A percentile compares a stretch with the other conserved stretches of the same genome.
phyloP scores from a whole-genome alignment of 2,797 vertebrate species.

The Cryptoprocta ferox region DNA sequence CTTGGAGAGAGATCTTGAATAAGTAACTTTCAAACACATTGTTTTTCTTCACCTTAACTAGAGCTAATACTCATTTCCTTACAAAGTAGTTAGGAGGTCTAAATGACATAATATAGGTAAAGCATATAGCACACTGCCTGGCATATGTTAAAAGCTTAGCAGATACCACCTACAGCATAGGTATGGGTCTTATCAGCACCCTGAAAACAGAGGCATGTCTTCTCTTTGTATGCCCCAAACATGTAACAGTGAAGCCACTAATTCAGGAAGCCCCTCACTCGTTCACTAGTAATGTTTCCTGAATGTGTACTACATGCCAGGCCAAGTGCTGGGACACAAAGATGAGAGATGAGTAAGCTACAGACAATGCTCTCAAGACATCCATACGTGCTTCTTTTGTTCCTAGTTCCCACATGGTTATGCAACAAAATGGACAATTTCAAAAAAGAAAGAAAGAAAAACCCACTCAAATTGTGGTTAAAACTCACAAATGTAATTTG shows the following conservation, averaged over 20 bases:
- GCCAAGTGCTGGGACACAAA: neutral
- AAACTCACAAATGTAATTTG: constrained; percentile 39
- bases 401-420: neutral
- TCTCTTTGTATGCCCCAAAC: neutral
- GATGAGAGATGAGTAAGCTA: neutral
- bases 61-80: neutral
- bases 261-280: neutral
- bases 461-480: neutral
- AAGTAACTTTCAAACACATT: constrained; percentile 8
- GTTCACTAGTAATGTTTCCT: neutral
- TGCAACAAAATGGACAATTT: constrained; percentile 28
- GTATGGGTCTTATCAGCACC: neutral
- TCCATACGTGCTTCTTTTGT: neutral
- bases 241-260: neutral
- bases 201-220: neutral
- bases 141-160: neutral
- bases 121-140: neutral
- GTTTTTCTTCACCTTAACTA: neutral
- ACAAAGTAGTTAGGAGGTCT: neutral
- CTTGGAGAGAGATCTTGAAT: neutral
- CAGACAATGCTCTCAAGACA: neutral
- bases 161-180: neutral
- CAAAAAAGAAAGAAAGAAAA: neutral
- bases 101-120: neutral
- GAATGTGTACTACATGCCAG: neutral